Base-by-base conservation (phyloP, 2,888 invertebrate genomes). In the Balanococcus diminutus region DNA sequence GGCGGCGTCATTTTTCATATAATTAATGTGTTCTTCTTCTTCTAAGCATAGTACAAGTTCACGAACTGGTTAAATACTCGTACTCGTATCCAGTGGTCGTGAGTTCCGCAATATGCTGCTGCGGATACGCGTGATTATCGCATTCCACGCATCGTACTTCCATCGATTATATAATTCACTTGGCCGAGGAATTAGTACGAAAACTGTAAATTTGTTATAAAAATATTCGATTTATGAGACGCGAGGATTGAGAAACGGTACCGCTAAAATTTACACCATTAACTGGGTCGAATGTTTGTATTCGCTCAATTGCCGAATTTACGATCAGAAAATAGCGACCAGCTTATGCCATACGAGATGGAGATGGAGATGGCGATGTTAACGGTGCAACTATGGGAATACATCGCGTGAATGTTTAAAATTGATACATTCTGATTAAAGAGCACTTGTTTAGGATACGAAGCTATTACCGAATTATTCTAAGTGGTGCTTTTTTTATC, bases 361-460 rank as follows among this genome's bases (percentile, higher is more conserved):
- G 22, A 25, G 31, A n/a, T 72, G 46, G 46, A n/a, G n/a, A n/a
- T 72, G n/a, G 28, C n/a, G 67, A 14, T 67, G 67, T 32, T 72
- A 72, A 72, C 72, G 72, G 6, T 25, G 72, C 72, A 72, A 32
- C 25, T 72, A 72, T 72, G 72, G 31, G 72, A 72, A 72, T 72
- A 32, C 32, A 72, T 72, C 72, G 72, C 72, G 72, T 72, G 72
- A 72, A 72, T 72, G 72, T 72, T 31, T 31, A 72, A 72, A 28
- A 32, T 31, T 72, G n/a, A 28, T 28, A 72, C 32, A n/a, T 28
- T 32, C 72, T 72, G 72, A 72, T 72, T 72, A 72, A 72, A 72
- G 72, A 72, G 31, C 32, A 31, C 72, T 72, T 32, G 72, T 72
- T 19, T 61, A 25, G 32, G 25, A 72, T 72, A 72, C 25, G 22